These are phyloP conservation scores for Leptobrachium ailaonicum DNA, from an alignment of 2,113 vertebrate species.

Conservation along the genomic window DNA sequence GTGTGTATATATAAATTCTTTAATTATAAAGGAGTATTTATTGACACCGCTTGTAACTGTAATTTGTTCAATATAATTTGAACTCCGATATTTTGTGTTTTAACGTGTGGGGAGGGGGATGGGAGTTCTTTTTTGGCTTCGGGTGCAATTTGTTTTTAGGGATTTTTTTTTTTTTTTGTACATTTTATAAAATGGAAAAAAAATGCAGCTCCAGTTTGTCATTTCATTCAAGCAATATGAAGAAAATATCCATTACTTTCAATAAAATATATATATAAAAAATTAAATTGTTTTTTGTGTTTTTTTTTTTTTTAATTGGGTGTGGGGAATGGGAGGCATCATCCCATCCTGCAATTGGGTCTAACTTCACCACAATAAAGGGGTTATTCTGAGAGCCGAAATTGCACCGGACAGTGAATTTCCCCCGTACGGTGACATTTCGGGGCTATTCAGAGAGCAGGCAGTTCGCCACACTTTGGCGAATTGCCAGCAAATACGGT, in stretches of 20 bases:
- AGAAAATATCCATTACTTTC: slow-evolving; percentile 85
- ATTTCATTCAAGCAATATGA: slow-evolving; percentile 89
- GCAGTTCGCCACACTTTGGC: too few relatives aligned
- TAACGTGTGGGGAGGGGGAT: too few relatives aligned
- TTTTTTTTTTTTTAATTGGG: neutral
- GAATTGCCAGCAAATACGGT: too few relatives aligned
- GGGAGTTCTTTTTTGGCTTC: slow-evolving; percentile 69
- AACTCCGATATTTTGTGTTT: slow-evolving; percentile 56
- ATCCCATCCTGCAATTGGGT: too few relatives aligned
- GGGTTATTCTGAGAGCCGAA: too few relatives aligned
- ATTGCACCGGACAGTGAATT: too few relatives aligned
- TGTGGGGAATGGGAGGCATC: too few relatives aligned
- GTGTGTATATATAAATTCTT: slow-evolving; percentile 58
- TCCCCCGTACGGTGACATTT: too few relatives aligned
- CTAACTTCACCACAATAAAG: too few relatives aligned
- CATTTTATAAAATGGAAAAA: slow-evolving; percentile 56
- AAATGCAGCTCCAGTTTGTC: slow-evolving; percentile 78
- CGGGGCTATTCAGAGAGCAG: too few relatives aligned
- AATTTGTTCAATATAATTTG: slow-evolving; percentile 77
- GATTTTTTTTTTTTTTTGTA: slow-evolving; percentile 66
- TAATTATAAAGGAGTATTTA: slow-evolving; percentile 80
- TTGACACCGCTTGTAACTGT: slow-evolving; percentile 80
- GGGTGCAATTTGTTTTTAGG: slow-evolving; percentile 77
- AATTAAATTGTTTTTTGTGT: neutral
- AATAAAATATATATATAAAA: slow-evolving; percentile 69